Percentiles rank a stretch among this genome's conserved stretches.
Conservation (phyloP, 2,113 vertebrate species). For the Corythornis madagascariensis region DNA sequence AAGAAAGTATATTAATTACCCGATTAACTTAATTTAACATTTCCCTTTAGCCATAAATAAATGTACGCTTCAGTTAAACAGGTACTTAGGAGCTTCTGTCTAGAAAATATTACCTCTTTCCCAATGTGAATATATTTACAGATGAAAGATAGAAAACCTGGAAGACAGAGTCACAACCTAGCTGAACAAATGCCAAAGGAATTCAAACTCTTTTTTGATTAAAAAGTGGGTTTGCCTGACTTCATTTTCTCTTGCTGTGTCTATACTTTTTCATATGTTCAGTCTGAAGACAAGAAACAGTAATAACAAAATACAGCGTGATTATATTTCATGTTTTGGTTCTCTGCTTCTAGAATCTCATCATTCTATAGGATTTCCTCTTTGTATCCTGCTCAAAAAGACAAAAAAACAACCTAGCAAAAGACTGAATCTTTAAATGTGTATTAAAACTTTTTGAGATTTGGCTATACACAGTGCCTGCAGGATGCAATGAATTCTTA, state of each 20-base stretch:
- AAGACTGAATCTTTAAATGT: not conserved
- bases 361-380: not conserved
- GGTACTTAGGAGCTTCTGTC: not conserved
- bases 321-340: not conserved
- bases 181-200: not conserved
- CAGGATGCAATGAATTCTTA: not conserved
- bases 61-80: not conserved
- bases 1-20: not conserved
- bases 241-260: not conserved
- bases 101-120: not conserved
- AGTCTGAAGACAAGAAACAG: not conserved
- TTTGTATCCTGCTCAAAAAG: not conserved
- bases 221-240: not conserved
- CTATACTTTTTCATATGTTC: not conserved
- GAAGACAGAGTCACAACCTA: not conserved
- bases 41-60: constrained; percentile 23
- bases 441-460: not conserved
- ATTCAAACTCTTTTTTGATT: not conserved
- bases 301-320: not conserved
- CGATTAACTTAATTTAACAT: constrained; percentile 25
- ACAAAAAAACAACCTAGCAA: not conserved
- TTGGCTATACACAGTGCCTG: not conserved
- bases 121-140: not conserved
- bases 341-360: not conserved
- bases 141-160: not conserved